Evolutionary conservation across 1,140 invertebrate genomes (phyloP).

Genomic region (Xylocopa sonorina): DNA sequence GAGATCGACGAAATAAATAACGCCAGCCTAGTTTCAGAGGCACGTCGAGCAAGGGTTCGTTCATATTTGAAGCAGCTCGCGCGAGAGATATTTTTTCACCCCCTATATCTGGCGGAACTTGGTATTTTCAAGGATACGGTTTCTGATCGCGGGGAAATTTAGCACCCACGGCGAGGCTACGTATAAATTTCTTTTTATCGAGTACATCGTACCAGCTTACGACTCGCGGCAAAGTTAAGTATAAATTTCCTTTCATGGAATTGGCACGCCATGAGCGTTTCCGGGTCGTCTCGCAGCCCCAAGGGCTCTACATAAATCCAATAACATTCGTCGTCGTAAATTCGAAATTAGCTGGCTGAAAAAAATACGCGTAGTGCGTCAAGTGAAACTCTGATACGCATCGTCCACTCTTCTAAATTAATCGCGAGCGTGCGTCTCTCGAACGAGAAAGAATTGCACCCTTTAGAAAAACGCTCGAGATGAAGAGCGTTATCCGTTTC

Average conservation of each 20-base stretch:
- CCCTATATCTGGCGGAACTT: too few species aligned
- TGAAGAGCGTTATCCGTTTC: not conserved
- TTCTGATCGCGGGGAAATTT: conserved; percentile 15
- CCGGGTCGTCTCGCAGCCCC: not conserved
- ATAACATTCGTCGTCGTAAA: not conserved
- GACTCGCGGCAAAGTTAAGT: conserved; percentile 19
- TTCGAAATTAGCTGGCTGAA: conserved; percentile 1
- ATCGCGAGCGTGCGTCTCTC: too few species aligned
- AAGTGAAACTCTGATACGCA: too few species aligned
- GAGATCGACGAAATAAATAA: not conserved
- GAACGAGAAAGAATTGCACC: too few species aligned
- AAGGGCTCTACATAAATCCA: conserved; percentile 13
- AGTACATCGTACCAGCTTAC: conserved; percentile 36
- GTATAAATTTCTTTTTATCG: conserved; percentile 45
- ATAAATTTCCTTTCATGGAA: conserved; percentile 44
- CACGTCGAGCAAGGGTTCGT: not conserved
- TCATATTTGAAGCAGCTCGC: not conserved
- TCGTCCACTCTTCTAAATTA: too few species aligned
- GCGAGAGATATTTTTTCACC: not conserved
- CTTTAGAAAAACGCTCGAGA: too few species aligned
- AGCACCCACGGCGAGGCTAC: not conserved
- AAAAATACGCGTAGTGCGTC: too few species aligned
- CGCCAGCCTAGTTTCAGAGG: not conserved
- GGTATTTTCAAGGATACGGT: conserved; percentile 25
- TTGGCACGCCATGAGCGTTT: conserved; percentile 12